phyloP scores from a whole-genome alignment of 2,113 vertebrate genomes.

The Suncus etruscus region DNA sequence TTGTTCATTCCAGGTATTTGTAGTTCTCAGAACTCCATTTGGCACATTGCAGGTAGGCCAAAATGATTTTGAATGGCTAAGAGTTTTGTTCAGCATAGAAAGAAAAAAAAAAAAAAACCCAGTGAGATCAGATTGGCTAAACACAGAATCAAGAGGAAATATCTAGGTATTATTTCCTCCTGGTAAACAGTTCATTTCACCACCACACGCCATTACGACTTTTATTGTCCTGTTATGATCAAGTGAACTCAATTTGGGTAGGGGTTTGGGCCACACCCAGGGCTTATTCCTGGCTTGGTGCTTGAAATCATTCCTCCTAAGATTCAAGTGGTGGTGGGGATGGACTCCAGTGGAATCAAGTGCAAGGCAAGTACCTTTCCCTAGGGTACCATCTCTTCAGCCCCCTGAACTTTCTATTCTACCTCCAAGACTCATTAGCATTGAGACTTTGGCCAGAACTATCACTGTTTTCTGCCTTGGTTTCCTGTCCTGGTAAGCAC shows the following conservation, averaged over 20 bases:
- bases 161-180: neutral
- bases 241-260: too few relatives aligned
- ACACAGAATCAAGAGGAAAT: conserved; percentile 10
- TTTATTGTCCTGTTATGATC: neutral
- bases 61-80: conserved; percentile 13
- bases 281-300: too few relatives aligned
- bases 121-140: neutral
- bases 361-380: too few relatives aligned
- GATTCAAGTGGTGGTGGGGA: too few relatives aligned
- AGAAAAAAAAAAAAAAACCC: too few relatives aligned
- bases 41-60: conserved; percentile 29
- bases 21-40: conserved; percentile 24
- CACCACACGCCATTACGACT: neutral
- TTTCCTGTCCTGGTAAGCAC: conserved; percentile 30
- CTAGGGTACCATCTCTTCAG: too few relatives aligned
- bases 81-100: neutral
- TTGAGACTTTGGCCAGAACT: conserved; percentile 26
- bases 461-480: neutral
- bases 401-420: conserved; percentile 10
- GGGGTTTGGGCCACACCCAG: too few relatives aligned
- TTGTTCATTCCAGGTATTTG: conserved; percentile 29
- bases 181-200: conserved; percentile 33
- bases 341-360: too few relatives aligned
- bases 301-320: too few relatives aligned
- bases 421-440: conserved; percentile 39